Base-by-base conservation (phyloP, 2,888 invertebrate genomes). In the Troides helena region DNA sequence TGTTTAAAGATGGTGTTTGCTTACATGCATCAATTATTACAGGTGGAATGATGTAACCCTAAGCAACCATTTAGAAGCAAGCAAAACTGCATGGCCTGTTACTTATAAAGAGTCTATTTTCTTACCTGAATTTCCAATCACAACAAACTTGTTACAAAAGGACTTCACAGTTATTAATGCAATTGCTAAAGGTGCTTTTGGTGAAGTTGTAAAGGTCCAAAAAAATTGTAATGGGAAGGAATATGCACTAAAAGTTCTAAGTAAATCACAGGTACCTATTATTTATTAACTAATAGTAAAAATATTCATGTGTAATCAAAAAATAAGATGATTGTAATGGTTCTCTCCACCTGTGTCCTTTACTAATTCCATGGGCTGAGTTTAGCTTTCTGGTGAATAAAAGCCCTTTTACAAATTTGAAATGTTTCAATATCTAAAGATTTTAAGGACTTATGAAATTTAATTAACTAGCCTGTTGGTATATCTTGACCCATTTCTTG, bases 131-230 rank as follows among this genome's bases (percentile, higher is more conserved):
- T 98, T 98, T 85, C 96, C 96, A 80, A 94, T 96, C 66, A 94
- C 94, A 74, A 93, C 94, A 62, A 93, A 94, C 60, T 85, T 94
- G 69, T 76, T 86, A 60, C 94, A 95, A 77, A 92, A 92, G 74
- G 94, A 94, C 75, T 96, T 94, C 82, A 86, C 94, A 88, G 94
- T 97, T 74, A 82, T 96, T 65, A 94, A 95, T 75, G 94, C 95
- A 72, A 95, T 98, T 81, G 96, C 97, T n/a, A 95, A 95, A 81
- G 98, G 99, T 72, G 96, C 98, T 25, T 99, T 97, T 88, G 98
- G 98, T 30, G 95, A 96, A 87, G 98, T 99, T 6, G 96, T 96
- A 80, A 96, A 96, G 93, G 97, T 97, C 18, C 90, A 93, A 74
- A 94, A 95, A 82, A 93, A 94, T 68, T 94, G 94, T 76, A 94